Evolutionary conservation across 2,113 vertebrate species (phyloP).

Genomic region (Callionymus lyra): DNA sequence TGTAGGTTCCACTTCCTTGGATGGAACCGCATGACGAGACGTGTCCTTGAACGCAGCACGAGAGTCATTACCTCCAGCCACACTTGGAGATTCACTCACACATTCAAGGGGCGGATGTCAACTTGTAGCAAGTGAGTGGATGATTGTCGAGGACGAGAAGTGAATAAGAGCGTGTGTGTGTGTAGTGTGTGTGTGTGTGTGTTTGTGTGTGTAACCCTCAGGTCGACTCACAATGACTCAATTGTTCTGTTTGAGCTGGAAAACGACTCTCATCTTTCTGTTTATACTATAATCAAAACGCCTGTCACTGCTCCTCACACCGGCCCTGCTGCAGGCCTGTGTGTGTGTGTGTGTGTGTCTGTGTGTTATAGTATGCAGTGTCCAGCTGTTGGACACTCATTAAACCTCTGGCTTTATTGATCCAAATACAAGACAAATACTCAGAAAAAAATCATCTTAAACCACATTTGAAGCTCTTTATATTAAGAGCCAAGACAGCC

Average conservation of each 20-base stretch:
- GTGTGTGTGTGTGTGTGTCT: constrained; percentile 24
- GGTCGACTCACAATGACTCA: constrained; percentile 8
- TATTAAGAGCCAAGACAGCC: background rate
- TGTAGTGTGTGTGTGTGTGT: constrained; percentile 27
- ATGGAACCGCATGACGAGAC: constrained; percentile 23
- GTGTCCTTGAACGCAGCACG: constrained; percentile 43
- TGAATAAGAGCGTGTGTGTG: too few species aligned
- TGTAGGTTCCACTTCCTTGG: constrained; percentile 15
- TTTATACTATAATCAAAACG: constrained; percentile 51
- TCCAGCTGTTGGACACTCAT: constrained; percentile 46
- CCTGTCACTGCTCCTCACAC: constrained; percentile 43
- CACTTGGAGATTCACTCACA: background rate
- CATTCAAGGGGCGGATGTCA: background rate
- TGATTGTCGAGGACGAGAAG: too few species aligned
- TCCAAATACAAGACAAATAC: constrained; percentile 45
- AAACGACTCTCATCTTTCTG: constrained; percentile 38
- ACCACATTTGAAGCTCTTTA: background rate
- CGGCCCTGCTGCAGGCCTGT: constrained; percentile 18
- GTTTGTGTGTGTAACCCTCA: constrained; percentile 24
- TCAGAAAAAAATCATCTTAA: constrained; percentile 15
- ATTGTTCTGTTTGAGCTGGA: constrained; percentile 46
- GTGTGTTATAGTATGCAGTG: constrained; percentile 35
- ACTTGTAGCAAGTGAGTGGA: too few species aligned
- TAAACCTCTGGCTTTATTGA: constrained; percentile 42
- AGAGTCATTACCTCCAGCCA: constrained; percentile 38